Evolutionary conservation across 2,797 vertebrate species (phyloP).

Genomic region (Florisuga fusca): DNA sequence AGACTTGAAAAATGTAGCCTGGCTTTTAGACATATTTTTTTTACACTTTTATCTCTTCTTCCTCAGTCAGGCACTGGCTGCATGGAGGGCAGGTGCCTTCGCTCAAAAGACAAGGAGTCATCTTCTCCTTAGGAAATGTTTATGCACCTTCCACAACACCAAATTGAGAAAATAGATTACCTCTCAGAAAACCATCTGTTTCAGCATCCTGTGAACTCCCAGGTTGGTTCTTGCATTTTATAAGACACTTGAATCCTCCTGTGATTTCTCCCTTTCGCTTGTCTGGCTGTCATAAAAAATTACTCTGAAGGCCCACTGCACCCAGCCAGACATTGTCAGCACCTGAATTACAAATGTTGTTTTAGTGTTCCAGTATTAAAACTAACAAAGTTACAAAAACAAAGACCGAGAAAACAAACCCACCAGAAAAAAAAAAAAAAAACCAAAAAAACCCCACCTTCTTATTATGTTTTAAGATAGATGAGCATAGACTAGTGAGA

Average conservation of each 20-base stretch:
- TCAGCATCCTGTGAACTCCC: slow-evolving; percentile 32
- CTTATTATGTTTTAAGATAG: not conserved
- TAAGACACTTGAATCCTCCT: slow-evolving; percentile 25
- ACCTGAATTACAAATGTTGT: not conserved
- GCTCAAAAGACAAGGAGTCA: slow-evolving; percentile 10
- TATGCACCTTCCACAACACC: slow-evolving; percentile 33
- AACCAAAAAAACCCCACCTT: not conserved
- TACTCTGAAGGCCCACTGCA: not conserved
- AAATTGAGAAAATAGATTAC: slow-evolving; percentile 63
- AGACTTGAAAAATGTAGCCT: slow-evolving; percentile 6
- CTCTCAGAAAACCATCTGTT: slow-evolving; percentile 62
- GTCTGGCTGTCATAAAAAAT: slow-evolving; percentile 10
- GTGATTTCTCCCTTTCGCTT: slow-evolving; percentile 39
- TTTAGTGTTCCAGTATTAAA: not conserved
- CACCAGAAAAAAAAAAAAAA: not conserved
- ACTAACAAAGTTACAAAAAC: too few relatives aligned
- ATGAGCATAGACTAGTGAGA: not conserved
- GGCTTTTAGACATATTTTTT: not conserved
- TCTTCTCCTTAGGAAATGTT: slow-evolving; percentile 59
- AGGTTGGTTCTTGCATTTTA: slow-evolving; percentile 24
- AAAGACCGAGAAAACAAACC: too few relatives aligned
- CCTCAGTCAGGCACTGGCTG: not conserved
- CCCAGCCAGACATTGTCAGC: not conserved
- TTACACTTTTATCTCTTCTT: not conserved
- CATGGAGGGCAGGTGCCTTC: slow-evolving; percentile 3